Base-by-base conservation (phyloP, 1,140 invertebrate genomes). In the Trialeurodes vaporariorum region DNA sequence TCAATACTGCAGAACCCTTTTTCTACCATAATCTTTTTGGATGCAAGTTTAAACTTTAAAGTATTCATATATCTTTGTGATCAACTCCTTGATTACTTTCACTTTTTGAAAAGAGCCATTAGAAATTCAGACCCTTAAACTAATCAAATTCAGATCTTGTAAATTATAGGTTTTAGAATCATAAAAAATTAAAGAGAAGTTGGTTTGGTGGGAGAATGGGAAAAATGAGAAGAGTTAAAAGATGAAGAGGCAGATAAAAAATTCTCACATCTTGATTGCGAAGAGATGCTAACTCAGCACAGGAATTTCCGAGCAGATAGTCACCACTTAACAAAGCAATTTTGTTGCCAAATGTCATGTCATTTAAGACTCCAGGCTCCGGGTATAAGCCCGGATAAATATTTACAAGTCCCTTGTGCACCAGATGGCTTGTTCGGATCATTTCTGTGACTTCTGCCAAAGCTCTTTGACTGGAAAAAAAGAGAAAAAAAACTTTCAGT, bases 371-470 rank as follows among this genome's bases (percentile, higher is more conserved):
- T 2, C 79, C 76, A 27, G 79, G 76, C 69, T 85, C 81, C 69
- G 81, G 75, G 74, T 79, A 80, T 63, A 83, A 78, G 22, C 81
- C 77, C 12, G 81, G 78, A 73, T 87, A 85, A 73, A 94, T 84
- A 76, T 96, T 94, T 0, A 95, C 88, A 27, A 96, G 84, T 24
- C 86, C 83, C 80, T 95, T 95, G 77, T 99, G 96, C 13, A 98
- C 90, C 61, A 98, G 80, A 79, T 96, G 92, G 66, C 94, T 94
- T 13, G 93, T 97, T 61, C 96, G 86, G 69, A 98, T 98, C 94
- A 99, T 98, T 82, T 98, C 96, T 0, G 93, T 93, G 5, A 98
- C 90, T 81, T 98, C 93, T 0, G 95, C 94, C 64, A 98, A 79
- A 23, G 89, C 88, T 68, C 91, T 83, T 80, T 98, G 95, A 73